Percentiles rank a stretch among this genome's conserved stretches.
These are phyloP conservation scores for Aythya fuligula DNA, from an alignment of 2,797 vertebrate species.

Conservation along the genomic window DNA sequence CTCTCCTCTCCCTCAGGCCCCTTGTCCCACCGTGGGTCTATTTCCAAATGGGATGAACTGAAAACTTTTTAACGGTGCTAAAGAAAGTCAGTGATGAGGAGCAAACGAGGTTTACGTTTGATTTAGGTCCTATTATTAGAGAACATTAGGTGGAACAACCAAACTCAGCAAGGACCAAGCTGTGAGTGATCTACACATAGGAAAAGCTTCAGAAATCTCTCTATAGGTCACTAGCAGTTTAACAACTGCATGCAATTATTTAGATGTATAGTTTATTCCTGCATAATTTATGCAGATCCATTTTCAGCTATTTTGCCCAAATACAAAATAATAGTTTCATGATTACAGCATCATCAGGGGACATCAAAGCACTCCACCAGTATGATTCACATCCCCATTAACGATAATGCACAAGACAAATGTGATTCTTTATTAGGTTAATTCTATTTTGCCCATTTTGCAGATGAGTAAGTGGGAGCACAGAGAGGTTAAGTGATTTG, in stretches of 20 bases:
- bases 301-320: conserved; percentile 62
- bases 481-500: conserved; percentile 64
- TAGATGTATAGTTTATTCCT: conserved; percentile 58
- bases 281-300: conserved; percentile 67
- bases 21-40: not conserved
- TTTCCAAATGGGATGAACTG: not conserved
- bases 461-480: conserved; percentile 69
- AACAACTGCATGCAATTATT: conserved; percentile 61
- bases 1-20: not conserved
- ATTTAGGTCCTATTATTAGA: conserved; percentile 7
- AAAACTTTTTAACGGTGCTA: conserved; percentile 3
- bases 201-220: conserved; percentile 27
- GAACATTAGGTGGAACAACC: conserved; percentile 21
- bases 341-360: conserved; percentile 61
- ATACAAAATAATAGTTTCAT: conserved; percentile 64
- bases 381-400: conserved; percentile 70
- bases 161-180: conserved; percentile 17
- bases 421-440: conserved; percentile 68
- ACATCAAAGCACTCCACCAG: conserved; percentile 65
- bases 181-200: not conserved
- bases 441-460: conserved; percentile 62
- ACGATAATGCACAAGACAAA: conserved; percentile 64
- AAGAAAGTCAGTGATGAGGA: not conserved
- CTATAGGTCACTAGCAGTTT: conserved; percentile 31
- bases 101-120: not conserved